phyloP scores from a whole-genome alignment of 2,888 invertebrate genomes.

The Caradrina clavipalpis region DNA sequence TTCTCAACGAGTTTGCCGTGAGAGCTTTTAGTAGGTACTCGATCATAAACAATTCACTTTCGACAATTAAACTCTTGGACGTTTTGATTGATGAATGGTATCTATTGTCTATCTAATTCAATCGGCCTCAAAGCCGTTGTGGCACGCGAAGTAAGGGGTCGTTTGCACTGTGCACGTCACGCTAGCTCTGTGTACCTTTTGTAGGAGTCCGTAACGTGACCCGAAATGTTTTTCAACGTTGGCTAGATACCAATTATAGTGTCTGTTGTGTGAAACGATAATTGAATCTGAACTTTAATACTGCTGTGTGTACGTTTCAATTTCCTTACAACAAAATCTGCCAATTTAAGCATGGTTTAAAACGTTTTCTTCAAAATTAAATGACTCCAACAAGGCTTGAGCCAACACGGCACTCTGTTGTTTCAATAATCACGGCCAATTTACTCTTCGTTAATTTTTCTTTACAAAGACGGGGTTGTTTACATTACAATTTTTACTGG shows the following conservation, averaged over 20 bases:
- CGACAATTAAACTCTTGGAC: constrained; percentile 73
- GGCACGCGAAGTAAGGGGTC: constrained; percentile 79
- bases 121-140: constrained; percentile 74
- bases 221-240: constrained; percentile 18
- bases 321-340: neutral
- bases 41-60: constrained; percentile 66
- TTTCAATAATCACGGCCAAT: constrained; percentile 63
- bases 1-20: constrained; percentile 59
- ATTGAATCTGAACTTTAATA: constrained; percentile 26
- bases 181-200: constrained; percentile 55
- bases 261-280: constrained; percentile 30
- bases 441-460: constrained; percentile 52
- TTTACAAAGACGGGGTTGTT: constrained; percentile 64
- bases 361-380: constrained; percentile 20
- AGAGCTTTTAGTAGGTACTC: constrained; percentile 35
- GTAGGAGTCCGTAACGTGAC: constrained; percentile 34
- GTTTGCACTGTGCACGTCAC: constrained; percentile 76
- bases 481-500: constrained; percentile 63
- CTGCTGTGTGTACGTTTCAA: neutral
- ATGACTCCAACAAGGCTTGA: constrained; percentile 12
- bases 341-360: neutral
- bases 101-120: constrained; percentile 84
- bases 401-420: constrained; percentile 36
- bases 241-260: constrained; percentile 31
- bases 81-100: constrained; percentile 83